Base-by-base conservation (phyloP, 2,888 invertebrate species). In the Luperina testacea region DNA sequence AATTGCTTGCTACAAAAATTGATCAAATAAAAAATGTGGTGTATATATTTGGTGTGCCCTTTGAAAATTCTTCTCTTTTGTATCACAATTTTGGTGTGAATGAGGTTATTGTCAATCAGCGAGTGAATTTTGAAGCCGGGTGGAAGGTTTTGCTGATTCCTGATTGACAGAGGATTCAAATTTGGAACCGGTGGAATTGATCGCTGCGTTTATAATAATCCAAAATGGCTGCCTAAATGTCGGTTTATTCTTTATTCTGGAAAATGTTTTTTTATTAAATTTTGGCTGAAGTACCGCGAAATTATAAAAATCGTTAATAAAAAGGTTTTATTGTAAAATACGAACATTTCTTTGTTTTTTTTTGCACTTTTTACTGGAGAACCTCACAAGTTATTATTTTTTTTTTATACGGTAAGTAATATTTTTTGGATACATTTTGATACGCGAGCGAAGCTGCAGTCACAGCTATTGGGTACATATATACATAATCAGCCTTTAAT, bases 1-100 rank as follows among this genome's bases (percentile, higher is more conserved):
- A 92, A 93, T 93, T 92, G 90, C 90, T 90, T 87, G 87, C 89
- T 87, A 86, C 91, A 91, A 92, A 88, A 94, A 93, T 93, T 94
- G 92, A 94, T 94, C 93, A 93, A 94, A 94, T 93, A 92, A 93
- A 90, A 93, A 81, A 82, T 81, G 89, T 78, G 84, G 82, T 75
- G 61, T 70, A 91, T 91, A 91, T 92, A 91, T 90, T 87, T 82
- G 83, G 76, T 69, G 80, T 70, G 69, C 80, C 67, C 86, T 88
- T 83, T 84, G 77, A 81, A 81, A 75, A 45, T 86, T 81, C 82
- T 84, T 78, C 71, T 75, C 72, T 83, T 83, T 78, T 84, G 83
- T 88, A 85, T 83, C 85, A 82, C 76, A 82, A 85, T 89, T 85
- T 82, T 72, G 72, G 78, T 78, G 80, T 77, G 82, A 83, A 88